phyloP scores from a whole-genome alignment of 2,888 invertebrate genomes.

The Drosophila yooni region DNA sequence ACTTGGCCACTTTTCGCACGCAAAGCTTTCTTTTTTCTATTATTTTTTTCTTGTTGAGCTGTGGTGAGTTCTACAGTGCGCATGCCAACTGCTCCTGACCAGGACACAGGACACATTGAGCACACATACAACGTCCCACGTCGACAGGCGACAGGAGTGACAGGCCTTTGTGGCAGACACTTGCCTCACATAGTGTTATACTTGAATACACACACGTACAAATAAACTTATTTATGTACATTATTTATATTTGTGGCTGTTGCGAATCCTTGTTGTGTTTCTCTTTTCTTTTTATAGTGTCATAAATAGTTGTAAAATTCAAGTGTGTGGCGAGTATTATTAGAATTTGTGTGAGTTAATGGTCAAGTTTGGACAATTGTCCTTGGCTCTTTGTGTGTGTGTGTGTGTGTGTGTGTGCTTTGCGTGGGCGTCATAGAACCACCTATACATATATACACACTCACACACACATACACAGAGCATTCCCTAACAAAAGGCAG shows the following conservation, averaged over 20 bases:
- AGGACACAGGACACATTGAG: constrained; percentile 48
- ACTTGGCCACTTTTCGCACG: constrained; percentile 69
- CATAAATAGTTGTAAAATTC: constrained; percentile 47
- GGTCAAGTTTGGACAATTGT: constrained; percentile 34
- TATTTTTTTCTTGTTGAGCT: constrained; percentile 17
- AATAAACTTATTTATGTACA: constrained; percentile 3
- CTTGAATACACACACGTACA: background rate
- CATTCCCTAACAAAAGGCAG: constrained; percentile 8
- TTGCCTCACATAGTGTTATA: constrained; percentile 20
- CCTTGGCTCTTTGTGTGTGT: constrained; percentile 25
- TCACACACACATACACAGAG: constrained; percentile 7
- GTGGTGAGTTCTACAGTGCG: constrained; percentile 63
- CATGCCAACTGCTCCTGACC: constrained; percentile 62
- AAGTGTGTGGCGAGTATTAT: constrained; percentile 50
- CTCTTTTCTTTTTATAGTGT: constrained; percentile 15
- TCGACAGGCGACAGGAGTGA: constrained; percentile 35
- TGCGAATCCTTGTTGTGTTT: constrained; percentile 11
- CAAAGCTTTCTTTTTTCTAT: background rate
- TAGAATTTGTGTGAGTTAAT: constrained; percentile 54
- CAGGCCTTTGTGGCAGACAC: constrained; percentile 30
- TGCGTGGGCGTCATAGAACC: constrained; percentile 46
- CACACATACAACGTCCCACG: constrained; percentile 59
- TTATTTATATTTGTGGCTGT: constrained; percentile 27
- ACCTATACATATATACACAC: constrained; percentile 13
- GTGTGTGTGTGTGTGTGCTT: constrained; percentile 1